Percentiles rank a stretch among this genome's conserved stretches.
These are phyloP conservation scores for Pelecanoides urinatrix DNA, from an alignment of 2,113 vertebrate genomes.

Conservation along the genomic window DNA sequence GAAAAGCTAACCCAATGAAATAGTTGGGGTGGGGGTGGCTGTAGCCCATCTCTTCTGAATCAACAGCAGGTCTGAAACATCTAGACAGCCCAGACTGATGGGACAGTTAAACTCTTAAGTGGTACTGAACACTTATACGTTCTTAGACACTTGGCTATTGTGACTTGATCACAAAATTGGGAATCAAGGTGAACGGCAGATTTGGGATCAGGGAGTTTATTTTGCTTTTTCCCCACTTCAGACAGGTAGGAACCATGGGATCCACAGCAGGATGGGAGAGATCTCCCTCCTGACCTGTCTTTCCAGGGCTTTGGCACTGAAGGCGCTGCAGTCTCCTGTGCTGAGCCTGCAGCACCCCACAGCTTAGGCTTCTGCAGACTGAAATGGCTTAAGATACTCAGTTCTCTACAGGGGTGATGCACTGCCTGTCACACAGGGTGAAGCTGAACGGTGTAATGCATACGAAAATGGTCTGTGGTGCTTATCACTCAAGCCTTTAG, in stretches of 20 bases:
- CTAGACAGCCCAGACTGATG: background rate
- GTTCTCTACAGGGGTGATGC: background rate
- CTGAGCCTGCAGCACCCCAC: background rate
- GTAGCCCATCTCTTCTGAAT: background rate
- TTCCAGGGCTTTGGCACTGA: background rate
- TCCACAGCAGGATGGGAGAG: background rate
- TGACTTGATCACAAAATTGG: background rate
- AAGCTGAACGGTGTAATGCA: background rate
- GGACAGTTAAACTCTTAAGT: background rate
- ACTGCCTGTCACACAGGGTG: background rate
- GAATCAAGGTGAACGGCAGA: background rate
- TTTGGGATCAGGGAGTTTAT: background rate
- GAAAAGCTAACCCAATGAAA: background rate
- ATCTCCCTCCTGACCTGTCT: background rate
- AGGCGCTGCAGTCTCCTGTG: no score
- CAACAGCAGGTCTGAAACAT: background rate
- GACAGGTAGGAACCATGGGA: background rate
- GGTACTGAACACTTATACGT: rapidly evolving
- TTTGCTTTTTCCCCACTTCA: background rate
- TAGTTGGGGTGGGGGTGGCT: background rate
- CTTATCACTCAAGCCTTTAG: background rate
- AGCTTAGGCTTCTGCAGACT: background rate
- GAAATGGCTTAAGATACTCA: background rate
- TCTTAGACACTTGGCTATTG: background rate
- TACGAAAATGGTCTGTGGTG: background rate